Evolutionary conservation across 2,888 invertebrate species (phyloP), one percentile per base, ranked within the genome.

Genomic region (Ametastegia equiseti): DNA sequence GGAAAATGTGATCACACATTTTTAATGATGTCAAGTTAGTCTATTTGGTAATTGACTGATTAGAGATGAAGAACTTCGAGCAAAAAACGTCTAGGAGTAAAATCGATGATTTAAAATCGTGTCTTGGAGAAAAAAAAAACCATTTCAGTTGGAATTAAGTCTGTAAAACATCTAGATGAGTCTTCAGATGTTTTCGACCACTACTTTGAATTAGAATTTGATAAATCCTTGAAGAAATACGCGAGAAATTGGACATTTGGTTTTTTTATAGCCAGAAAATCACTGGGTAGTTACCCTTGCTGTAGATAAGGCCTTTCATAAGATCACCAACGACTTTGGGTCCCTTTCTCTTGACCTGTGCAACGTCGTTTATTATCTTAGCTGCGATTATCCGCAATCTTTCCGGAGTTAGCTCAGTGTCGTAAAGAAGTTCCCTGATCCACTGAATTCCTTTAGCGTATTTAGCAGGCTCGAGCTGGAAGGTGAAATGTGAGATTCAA

Each of bases 361-460:
- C 94, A 0, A 97, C 96, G 83, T 97, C 96, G 86, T 97, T 97
- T 71, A 96, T 94, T 92, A 98, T 94, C 91, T 97, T 96, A 83
- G 95, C 95, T 0, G 96, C 96, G 84, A 97, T 95, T 36, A 97
- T 95, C 86, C 95, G 94, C 67, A 97, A 90, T 83, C 97, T 93
- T 77, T 97, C 97, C 15, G 94, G 93, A 0, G 95, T 95, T 85
- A 97, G 94, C 84, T 95, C 94, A 0, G 96, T 94, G 7, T 94
- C 91, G 87, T 95, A 96, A 42, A 98, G 89, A 39, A 98, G 92
- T 86, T 97, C 96, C 84, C 94, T 93, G 78, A 97, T 91, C 95
- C 97, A 97, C 78, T 94, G 93, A 13, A 98, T 94, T 0, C 97
- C 96, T 83, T 93, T 93, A 19, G 93, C 93, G 88, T 97, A 97